Percentiles rank a stretch among this genome's conserved stretches.
Evolutionary conservation across 2,888 invertebrate genomes (phyloP).

Genomic region (Anorthoa munda): DNA sequence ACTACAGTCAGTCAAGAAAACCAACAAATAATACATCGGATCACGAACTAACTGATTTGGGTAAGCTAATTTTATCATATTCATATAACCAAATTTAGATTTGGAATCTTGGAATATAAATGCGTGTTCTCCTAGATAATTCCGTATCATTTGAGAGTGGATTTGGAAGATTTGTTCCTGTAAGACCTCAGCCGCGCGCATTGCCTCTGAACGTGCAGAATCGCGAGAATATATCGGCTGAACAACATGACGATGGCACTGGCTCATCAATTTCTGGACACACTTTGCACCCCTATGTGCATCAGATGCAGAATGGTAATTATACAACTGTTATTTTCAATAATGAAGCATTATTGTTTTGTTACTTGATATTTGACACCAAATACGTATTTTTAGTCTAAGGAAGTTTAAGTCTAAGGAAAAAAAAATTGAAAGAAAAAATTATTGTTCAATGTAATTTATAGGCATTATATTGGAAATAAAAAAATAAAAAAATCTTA

Average conservation of each 20-base stretch:
- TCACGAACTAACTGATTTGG: conserved; percentile 88
- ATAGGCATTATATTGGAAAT: neutral
- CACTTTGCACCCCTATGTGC: conserved; percentile 85
- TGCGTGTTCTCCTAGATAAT: conserved; percentile 80
- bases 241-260: conserved; percentile 84
- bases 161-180: conserved; percentile 89
- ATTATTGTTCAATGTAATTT: neutral
- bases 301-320: conserved; percentile 88
- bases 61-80: conserved; percentile 74
- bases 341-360: neutral
- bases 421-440: too few species aligned
- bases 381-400: too few species aligned
- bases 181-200: conserved; percentile 88
- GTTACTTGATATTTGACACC: conserved; percentile 14
- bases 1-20: conserved; percentile 88
- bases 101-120: conserved; percentile 33
- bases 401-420: too few species aligned
- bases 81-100: conserved; percentile 35
- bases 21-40: conserved; percentile 88
- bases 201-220: conserved; percentile 87
- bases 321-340: conserved; percentile 12
- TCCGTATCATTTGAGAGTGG: conserved; percentile 87
- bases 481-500: neutral
- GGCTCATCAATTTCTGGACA: conserved; percentile 82
- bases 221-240: conserved; percentile 81